Evolutionary conservation across 2,797 vertebrate genomes (phyloP).

Genomic region (Myotis pilosus): DNA sequence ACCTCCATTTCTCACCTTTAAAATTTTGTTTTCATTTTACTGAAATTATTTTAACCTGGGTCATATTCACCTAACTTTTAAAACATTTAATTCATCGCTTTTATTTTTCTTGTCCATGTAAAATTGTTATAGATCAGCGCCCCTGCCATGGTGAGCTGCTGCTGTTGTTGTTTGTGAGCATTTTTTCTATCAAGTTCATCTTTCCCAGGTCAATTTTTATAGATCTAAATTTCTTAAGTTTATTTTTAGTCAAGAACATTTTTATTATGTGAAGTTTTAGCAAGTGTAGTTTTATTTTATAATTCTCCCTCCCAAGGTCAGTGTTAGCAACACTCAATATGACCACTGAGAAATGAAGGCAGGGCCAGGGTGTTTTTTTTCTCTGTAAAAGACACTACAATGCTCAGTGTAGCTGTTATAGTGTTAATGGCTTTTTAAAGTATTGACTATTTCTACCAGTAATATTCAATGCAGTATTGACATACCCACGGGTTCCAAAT

Average conservation of each 20-base stretch:
- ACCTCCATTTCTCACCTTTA: not conserved
- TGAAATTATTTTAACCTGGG: not conserved
- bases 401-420: not conserved
- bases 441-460: not conserved
- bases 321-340: not conserved
- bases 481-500: not conserved
- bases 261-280: not conserved
- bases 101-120: not conserved
- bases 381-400: not conserved
- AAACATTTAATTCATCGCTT: not conserved
- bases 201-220: not conserved
- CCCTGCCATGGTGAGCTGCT: not conserved
- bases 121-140: not conserved
- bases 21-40: not conserved
- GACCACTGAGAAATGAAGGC: not conserved
- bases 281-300: not conserved
- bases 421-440: not conserved
- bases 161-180: not conserved
- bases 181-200: not conserved
- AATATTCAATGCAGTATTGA: not conserved
- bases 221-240: not conserved
- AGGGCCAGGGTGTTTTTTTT: not conserved
- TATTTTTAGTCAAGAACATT: not conserved
- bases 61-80: not conserved
- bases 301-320: not conserved